Base-by-base conservation (phyloP, 1,140 invertebrate species). In the Drosophila lacteicornis region DNA sequence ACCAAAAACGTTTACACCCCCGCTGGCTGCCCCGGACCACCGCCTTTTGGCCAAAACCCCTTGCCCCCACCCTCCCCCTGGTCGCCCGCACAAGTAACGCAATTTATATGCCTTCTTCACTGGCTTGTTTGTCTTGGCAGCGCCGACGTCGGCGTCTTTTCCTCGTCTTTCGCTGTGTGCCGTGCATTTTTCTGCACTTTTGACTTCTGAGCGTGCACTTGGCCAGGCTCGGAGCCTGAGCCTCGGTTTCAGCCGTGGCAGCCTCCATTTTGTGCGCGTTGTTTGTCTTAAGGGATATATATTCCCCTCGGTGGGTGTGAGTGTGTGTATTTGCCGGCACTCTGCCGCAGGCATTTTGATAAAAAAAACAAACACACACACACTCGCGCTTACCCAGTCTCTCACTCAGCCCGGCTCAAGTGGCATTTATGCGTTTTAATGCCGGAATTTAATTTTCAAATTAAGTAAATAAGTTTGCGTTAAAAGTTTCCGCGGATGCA, bases 371-470 rank as follows among this genome's bases (percentile, higher is more conserved):
- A 88, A 88, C 84, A 83, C 30, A 55, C 51, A 75, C 51, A 51
- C 38, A 36, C 51, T 36, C 59, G 71, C 56, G 56, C 58, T 65
- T 47, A 45, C 25, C 12, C 12, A 9, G 15, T 2, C 17, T 15
- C 45, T 6, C 33, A 6, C 36, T 27, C 38, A 19, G 50, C 58
- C 55, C 59, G 59, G 82, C 85, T 90, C 87, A 90, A 90, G 85
- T 90, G 85, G 90, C 85, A 85, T 90, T 90, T 90, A 90, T 90
- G 86, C 81, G 79, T 90, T 90, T 90, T 90, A 90, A 90, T 90
- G 81, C 79, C 77, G 75, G 86, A 90, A 90, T 90, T 90, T 90
- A 90, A 90, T 90, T 90, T 90, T 80, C 75, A 90, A 90, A 90
- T 90, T 85, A 90, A 90, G 79, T 82, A 90, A 71, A 84, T 83